Evolutionary conservation across 2,797 vertebrate species (phyloP), one percentile per base, ranked within the genome.

Genomic region (Ptychadena robeensis): DNA sequence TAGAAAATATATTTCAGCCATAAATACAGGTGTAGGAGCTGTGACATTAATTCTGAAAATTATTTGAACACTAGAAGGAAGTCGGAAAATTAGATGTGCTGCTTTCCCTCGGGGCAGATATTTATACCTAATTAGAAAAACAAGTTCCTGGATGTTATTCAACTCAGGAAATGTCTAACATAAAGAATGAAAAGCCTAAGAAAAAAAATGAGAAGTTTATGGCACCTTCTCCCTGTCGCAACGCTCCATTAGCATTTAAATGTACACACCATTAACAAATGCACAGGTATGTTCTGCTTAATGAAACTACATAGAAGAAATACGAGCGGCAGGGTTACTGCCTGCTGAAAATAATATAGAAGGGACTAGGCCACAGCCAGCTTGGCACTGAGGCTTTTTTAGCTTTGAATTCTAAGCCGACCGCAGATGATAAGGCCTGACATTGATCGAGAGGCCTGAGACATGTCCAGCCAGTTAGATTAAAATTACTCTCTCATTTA

Each of bases 121-220:
- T 78, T 83, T 83, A 83, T 83, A 31, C 37, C 75, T 79, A 83
- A 83, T 83, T 83, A 83, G 82, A 78, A 73, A 59, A 83, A 79
- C 82, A 73, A 31, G 82, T 57, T 79, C 37, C 73, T 71, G 81
- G 70, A 76, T 82, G 73, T 69, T 82, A 61, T 82, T 82, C 81
- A 82, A 71, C 66, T 71, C 81, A 77, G 53, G 57, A 71, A 72
- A 77, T 69, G 48, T 40, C 27, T 8, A 27, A 37, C 80, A 82
- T 76, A 77, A 82, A 82, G 35, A 64, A 77, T 4, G 9, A 4
- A 57, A 37, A 69, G 34, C 65, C 44, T 18, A 59, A n/a, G 48
- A 30, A 27, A 71, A 61, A 57, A 53, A 15, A 65, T 34, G 12
- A 30, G 59, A 73, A 63, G 32, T 81, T 81, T 53, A n/a, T 73